Percentiles rank a stretch among this genome's conserved stretches.
Evolutionary conservation across 2,113 vertebrate species (phyloP).

Genomic region (Oryzias curvinotus): DNA sequence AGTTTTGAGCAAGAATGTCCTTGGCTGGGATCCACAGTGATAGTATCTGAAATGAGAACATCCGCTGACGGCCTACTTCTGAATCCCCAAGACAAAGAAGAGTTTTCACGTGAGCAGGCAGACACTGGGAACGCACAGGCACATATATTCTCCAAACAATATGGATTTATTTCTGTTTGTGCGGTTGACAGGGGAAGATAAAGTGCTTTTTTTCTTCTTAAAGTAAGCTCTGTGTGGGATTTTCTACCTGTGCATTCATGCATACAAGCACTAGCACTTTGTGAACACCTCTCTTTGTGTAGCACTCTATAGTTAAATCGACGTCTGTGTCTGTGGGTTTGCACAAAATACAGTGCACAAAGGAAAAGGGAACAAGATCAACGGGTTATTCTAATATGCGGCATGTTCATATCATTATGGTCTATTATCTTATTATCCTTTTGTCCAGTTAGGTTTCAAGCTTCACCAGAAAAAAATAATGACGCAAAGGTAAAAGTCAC

Average conservation of each 20-base stretch:
- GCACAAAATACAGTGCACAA: not conserved
- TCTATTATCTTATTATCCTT: not conserved
- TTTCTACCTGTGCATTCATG: slow-evolving; percentile 46
- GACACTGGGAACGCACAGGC: slow-evolving; percentile 23
- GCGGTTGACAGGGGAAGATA: slow-evolving; percentile 6
- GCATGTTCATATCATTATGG: not conserved
- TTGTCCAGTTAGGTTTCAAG: too few species aligned
- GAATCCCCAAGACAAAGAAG: slow-evolving; percentile 57
- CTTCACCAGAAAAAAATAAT: too few species aligned
- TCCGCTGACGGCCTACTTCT: slow-evolving; percentile 64
- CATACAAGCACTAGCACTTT: slow-evolving; percentile 41
- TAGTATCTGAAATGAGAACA: slow-evolving; percentile 64
- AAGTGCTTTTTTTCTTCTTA: slow-evolving; percentile 27
- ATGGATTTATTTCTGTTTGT: slow-evolving; percentile 22
- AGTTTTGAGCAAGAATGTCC: slow-evolving; percentile 60
- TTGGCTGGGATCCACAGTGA: slow-evolving; percentile 62
- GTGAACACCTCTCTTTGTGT: slow-evolving; percentile 39
- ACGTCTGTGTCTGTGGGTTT: slow-evolving; percentile 8
- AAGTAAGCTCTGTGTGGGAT: slow-evolving; percentile 33
- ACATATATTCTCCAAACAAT: slow-evolving; percentile 24
- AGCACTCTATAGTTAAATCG: slow-evolving; percentile 20
- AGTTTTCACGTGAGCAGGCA: slow-evolving; percentile 35
- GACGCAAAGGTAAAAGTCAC: too few species aligned
- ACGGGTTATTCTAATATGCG: slow-evolving; percentile 1
- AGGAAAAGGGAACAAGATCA: slow-evolving; percentile 1